phyloP scores from a whole-genome alignment of 2,888 invertebrate genomes.

The Disparrhopalites patrizii region DNA sequence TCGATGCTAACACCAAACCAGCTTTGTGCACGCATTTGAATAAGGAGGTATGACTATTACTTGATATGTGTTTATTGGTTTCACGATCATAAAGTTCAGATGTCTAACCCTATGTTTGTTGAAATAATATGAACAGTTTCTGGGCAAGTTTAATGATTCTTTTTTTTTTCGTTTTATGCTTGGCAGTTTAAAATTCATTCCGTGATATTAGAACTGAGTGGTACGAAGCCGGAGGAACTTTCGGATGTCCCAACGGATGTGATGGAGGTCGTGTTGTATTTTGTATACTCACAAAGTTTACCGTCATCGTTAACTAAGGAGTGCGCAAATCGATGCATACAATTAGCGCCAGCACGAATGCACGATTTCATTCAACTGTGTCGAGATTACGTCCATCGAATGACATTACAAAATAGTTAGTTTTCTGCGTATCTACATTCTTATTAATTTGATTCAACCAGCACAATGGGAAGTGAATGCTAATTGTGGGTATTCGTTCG shows the following conservation, averaged over 20 bases:
- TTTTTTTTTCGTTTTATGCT: too few species aligned
- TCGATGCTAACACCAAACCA: too few species aligned
- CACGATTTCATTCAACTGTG: conserved; percentile 59
- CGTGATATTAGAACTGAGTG: conserved; percentile 40
- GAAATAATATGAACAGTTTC: background rate
- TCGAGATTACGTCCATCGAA: conserved; percentile 61
- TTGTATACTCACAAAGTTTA: conserved; percentile 63
- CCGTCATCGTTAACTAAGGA: conserved; percentile 60
- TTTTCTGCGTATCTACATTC: conserved; percentile 10
- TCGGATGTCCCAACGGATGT: conserved; percentile 60
- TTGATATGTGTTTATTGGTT: background rate
- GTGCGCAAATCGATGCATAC: conserved; percentile 59
- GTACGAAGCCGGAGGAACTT: conserved; percentile 50
- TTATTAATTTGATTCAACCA: background rate
- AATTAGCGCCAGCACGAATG: conserved; percentile 54
- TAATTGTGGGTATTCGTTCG: too few species aligned
- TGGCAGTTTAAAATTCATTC: conserved; percentile 47
- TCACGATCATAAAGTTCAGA: background rate
- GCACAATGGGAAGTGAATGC: too few species aligned
- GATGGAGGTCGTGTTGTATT: conserved; percentile 61
- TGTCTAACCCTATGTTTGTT: background rate
- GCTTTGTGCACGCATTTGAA: background rate
- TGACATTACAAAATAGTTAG: conserved; percentile 63
- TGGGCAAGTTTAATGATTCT: too few species aligned
- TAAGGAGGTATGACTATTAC: background rate